Evolutionary conservation across 2,888 invertebrate species (phyloP), one percentile per base, ranked within the genome.

Genomic region (Penaeus monodon): DNA sequence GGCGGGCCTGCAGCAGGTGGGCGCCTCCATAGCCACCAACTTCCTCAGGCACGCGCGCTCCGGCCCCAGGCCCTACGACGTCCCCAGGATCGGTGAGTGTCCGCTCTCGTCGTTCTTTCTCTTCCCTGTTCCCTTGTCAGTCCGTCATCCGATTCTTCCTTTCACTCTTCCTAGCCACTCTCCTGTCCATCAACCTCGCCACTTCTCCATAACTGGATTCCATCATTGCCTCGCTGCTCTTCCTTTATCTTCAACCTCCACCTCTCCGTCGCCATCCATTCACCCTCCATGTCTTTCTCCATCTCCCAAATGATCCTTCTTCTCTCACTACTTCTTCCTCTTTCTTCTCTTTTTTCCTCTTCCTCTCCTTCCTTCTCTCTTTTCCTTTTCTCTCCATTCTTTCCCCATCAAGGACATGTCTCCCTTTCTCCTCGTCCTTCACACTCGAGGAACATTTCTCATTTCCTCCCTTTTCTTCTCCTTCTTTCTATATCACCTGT

Each of bases 31-130:
- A 76, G 78, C 87, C 77, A 81, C 87, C 49, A 87, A 81, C 84
- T 89, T 87, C 85, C 87, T 89, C 49, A 76, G 89, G 78, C 87
- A 84, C 74, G 73, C 89, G n/a, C 84, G 89, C 65, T 86, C 81
- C n/a, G 82, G 84, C 33, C 79, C 88, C 38, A 64, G 90, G 77
- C 90, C 88, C 66, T 90, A 90, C 78, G 90, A 90, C 80, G 90
- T 90, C 14, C 90, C 90, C 64, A 89, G 90, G 81, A 90, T 90
- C 33, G 90, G 90, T 90, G 73, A 90, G 90, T 89, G 63, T 33
- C 44, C 38, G 27, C 49, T 24, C 33, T 29, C 78, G 49, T 20
- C 33, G 29, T 29, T 57, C 63, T 57, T 29, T 57, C 78, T 78
- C 78, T n/a, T 57, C 78, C 63, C 14, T 49, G 22, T 24, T 78